phyloP scores from a whole-genome alignment of 2,888 invertebrate species.

The Ferdinandea cuprea region DNA sequence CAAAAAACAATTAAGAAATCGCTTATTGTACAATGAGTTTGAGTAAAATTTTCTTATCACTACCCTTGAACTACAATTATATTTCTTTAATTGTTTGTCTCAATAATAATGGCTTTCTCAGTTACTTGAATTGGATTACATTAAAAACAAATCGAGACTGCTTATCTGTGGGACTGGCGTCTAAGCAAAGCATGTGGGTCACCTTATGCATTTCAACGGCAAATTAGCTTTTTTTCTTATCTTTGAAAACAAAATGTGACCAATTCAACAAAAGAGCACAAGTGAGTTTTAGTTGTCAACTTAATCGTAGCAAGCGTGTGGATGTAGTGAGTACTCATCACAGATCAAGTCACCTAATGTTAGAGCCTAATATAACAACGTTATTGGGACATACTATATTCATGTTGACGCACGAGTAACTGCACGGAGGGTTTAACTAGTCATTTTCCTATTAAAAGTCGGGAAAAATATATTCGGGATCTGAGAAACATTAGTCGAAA shows the following conservation, averaged over 20 bases:
- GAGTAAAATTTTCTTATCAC: constrained; percentile 22
- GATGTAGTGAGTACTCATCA: too few relatives aligned
- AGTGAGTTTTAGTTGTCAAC: background rate
- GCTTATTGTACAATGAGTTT: background rate
- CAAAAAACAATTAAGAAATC: background rate
- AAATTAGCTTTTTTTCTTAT: constrained; percentile 25
- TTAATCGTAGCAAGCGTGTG: background rate
- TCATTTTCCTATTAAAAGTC: too few relatives aligned
- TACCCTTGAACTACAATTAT: constrained; percentile 53
- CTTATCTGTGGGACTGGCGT: constrained; percentile 43
- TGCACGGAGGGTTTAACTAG: too few relatives aligned
- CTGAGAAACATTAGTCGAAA: too few relatives aligned
- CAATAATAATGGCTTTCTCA: background rate
- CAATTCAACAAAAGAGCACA: background rate
- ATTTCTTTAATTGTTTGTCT: background rate
- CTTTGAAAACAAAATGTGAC: background rate
- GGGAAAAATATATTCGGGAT: too few relatives aligned
- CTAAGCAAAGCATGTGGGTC: constrained; percentile 63
- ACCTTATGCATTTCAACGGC: constrained; percentile 3
- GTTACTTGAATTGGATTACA: background rate
- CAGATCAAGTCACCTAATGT: too few relatives aligned
- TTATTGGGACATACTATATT: too few relatives aligned
- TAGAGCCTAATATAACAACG: too few relatives aligned
- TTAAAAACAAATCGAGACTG: background rate
- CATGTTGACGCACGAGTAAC: too few relatives aligned